Evolutionary conservation across 2,113 vertebrate species (phyloP), one percentile per base, ranked within the genome.

Genomic region (Corythaeola cristata): DNA sequence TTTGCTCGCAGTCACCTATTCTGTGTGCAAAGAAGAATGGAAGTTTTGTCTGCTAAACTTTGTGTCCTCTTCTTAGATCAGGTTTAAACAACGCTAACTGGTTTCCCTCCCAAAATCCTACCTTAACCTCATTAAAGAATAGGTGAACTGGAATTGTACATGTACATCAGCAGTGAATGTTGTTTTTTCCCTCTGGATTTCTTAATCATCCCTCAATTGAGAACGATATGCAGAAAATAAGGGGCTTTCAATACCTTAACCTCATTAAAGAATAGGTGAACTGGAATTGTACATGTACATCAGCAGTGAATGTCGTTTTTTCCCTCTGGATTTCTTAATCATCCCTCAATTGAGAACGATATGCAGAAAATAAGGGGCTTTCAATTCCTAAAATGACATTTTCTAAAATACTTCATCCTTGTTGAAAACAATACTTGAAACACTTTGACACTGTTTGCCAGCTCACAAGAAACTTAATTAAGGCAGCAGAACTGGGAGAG

Each of bases 381-480:
- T 89, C 74, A 71, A 81, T 75, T 90, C 32, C 44, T 55, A 39
- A 80, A 80, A 32, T 12, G 6, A 62, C 22, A 63, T 86, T 89
- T 86, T 81, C 56, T 75, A 39, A 87, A 89, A 71, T 62, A 81
- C 8, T 59, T 44, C 9, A 69, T 88, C 47, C 24, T 63, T 75
- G 8, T 47, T 86, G 87, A 87, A 95, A 97, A 87, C 53, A 92
- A 52, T 74, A 78, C 44, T 87, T 84, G 60, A 90, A 89, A 87
- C 68, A 63, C 55, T 74, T 74, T 11, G 47, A 67, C 41, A 30
- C 59, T 47, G 32, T 84, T 37, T 90, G 77, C 56, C 44, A 75
- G 32, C 73, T 92, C 52, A 78, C 23, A 39, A 35, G 60, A 90
- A 90, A 83, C 11, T 87, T 93, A 95, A 94, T 96, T 87, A 89